Evolutionary conservation across 2,113 vertebrate species (phyloP).

Genomic region (Ailuropoda melanoleuca): DNA sequence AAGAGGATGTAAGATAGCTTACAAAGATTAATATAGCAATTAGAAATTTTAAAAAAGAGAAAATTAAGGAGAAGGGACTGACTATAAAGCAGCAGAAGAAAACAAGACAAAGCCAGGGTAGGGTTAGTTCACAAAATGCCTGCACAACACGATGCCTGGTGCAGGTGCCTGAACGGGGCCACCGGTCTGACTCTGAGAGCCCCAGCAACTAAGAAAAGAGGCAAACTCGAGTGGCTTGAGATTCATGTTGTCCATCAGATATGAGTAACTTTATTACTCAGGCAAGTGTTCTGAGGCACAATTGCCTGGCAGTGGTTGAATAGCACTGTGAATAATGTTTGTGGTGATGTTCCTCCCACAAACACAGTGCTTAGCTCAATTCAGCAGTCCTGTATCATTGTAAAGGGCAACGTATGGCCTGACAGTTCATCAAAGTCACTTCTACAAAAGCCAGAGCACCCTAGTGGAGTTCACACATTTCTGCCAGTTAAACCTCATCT

Average conservation of each 20-base stretch:
- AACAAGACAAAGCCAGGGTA: neutral
- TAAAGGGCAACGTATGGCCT: neutral
- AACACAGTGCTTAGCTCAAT: neutral
- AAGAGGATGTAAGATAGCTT: neutral
- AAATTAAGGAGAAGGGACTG: neutral
- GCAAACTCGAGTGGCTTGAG: rapidly evolving
- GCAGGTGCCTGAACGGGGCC: rapidly evolving
- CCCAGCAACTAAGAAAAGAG: neutral
- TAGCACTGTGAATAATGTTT: neutral
- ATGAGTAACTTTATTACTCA: neutral
- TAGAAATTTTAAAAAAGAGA: neutral
- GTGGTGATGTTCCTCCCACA: neutral
- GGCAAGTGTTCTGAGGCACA: neutral
- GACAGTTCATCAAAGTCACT: neutral
- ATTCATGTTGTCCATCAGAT: neutral
- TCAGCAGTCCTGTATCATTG: neutral
- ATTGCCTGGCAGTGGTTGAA: neutral
- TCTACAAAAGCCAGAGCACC: neutral
- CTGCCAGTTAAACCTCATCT: neutral
- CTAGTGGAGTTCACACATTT: neutral
- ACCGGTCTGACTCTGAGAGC: neutral
- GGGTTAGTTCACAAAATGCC: neutral
- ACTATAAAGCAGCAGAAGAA: neutral
- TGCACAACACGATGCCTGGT: rapidly evolving
- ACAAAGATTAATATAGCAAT: neutral